phyloP scores from a whole-genome alignment of 2,888 invertebrate genomes.

The Drosophila conformis region DNA sequence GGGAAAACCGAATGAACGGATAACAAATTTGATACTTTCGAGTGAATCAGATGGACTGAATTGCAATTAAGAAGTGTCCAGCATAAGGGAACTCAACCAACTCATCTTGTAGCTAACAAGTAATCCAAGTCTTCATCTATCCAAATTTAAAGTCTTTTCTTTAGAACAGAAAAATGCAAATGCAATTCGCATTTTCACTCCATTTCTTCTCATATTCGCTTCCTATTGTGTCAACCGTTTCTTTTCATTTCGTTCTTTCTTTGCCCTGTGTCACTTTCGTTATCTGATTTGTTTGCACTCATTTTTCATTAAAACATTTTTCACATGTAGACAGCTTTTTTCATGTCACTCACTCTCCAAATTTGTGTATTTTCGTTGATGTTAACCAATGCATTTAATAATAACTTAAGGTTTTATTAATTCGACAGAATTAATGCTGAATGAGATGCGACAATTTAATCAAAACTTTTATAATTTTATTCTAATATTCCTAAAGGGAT shows the following conservation, averaged over 20 bases:
- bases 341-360: constrained; percentile 3
- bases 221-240: neutral
- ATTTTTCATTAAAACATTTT: constrained; percentile 31
- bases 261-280: constrained; percentile 21
- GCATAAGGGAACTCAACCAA: constrained; percentile 3
- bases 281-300: constrained; percentile 33
- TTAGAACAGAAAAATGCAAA: constrained; percentile 15
- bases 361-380: neutral
- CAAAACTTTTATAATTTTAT: neutral
- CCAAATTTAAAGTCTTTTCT: neutral
- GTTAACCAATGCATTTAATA: too few species aligned
- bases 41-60: constrained; percentile 18
- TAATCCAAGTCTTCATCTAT: neutral
- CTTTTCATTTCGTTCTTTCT: neutral
- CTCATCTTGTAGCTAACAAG: neutral
- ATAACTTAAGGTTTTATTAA: too few species aligned
- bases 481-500: neutral
- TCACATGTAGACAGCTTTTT: constrained; percentile 29
- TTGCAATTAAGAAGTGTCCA: neutral
- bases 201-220: neutral
- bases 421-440: neutral
- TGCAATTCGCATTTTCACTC: constrained; percentile 21
- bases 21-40: constrained; percentile 1
- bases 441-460: neutral
- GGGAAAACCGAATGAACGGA: constrained; percentile 2